Evolutionary conservation across 2,113 vertebrate genomes (phyloP), one percentile per base, ranked within the genome.

Genomic region (Pelecanoides urinatrix): DNA sequence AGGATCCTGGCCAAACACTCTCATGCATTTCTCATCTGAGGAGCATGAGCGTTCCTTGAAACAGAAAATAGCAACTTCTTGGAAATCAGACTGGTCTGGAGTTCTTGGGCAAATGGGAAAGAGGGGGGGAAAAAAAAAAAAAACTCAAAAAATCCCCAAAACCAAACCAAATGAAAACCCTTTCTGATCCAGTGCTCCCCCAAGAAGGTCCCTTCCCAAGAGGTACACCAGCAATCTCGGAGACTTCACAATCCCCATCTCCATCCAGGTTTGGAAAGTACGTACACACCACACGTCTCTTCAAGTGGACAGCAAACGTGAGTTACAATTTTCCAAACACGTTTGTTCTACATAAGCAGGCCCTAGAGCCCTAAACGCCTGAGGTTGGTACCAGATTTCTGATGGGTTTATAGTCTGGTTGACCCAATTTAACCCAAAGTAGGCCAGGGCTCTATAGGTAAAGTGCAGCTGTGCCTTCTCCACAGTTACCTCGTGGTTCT

Each of bases 391-490:
- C 73, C 90, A 75, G 56, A 89, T 80, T 88, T 82, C 63, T 84
- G 67, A 88, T 56, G 21, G 23, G 7, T 92, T 94, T 95, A 75
- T 45, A 80, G 70, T 55, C 45, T 93, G 63, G 47, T 44, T 87
- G 81, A 92, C 88, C 90, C 80, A 93, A 58, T 94, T 97, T 90
- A 79, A 88, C 71, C 18, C 4, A 53, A 96, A 95, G 59, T 89
- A 91, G 97, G 95, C 52, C 90, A 84, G 26, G n/a, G 68, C 86
- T 94, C 91, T 81, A 74, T 59, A 96, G 92, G 94, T 96, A 59
- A 88, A 86, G 49, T 4, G 5, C 40, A 83, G 55, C 32, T 55
- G 40, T 84, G 84, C 34, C 74, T 76, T 86, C 72, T 72, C n/a
- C 75, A 70, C 63, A 40, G 82, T 38, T 34, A 62, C 18, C 53